Base-by-base conservation (phyloP, 2,888 invertebrate species). In the Hydrotaea diabolus region DNA sequence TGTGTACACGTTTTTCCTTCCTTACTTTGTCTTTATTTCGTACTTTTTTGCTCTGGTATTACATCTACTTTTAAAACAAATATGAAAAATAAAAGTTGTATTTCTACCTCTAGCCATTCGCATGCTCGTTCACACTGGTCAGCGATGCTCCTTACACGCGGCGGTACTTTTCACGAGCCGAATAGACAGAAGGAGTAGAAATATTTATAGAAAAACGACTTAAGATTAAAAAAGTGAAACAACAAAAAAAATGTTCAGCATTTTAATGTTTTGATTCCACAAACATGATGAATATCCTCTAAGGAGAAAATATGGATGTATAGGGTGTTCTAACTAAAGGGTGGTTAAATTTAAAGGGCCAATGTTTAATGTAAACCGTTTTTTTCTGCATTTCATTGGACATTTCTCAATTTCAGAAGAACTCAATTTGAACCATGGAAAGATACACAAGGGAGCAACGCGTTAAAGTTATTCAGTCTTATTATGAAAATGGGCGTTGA, bases 1-100 rank as follows among this genome's bases (percentile, higher is more conserved):
- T 31, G 66, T 31, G 39, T 46, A 69, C 69, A 69, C 69, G 23
- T 46, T 43, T 69, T 43, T 69, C 69, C 46, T 69, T 69, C 46
- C 43, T 69, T 23, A 39, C 17, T 15, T 69, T 23, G 43, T 69
- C 23, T 19, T 69, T 5, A 46, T 46, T 69, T 69, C 23, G 21
- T 69, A 39, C 69, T 13, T 21, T 36, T 64, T n/a, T n/a, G 66
- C 43, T 66, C 36, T 64, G 36, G 36, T 39, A 64, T 66, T 69
- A 69, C 69, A 69, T 46, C 39, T 2, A 31, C 31, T 39, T 43
- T 19, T 21, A 66, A 19, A 43, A 17, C 39, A 39, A 66, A 66
- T 31, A 43, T 69, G 46, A 69, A 69, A 69, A 69, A 69, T 69
- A 69, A 69, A 69, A 43, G 69, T 69, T 69, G 69, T 46, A 69